Evolutionary conservation across 2,797 vertebrate species (phyloP).

Genomic region (Philypnodon macrostomus): DNA sequence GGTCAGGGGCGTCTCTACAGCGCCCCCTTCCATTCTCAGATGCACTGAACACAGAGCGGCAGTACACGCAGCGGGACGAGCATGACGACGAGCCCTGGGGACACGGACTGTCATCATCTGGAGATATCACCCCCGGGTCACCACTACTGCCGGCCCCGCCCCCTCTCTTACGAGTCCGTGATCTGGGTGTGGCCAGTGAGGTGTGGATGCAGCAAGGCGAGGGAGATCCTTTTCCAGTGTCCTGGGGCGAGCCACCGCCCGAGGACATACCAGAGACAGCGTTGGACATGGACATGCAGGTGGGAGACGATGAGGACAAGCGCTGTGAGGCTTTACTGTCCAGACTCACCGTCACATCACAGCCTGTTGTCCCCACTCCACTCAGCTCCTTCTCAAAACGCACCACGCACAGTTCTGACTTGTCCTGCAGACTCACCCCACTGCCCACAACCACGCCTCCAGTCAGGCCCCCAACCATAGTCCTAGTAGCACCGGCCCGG

Average conservation of each 20-base stretch:
- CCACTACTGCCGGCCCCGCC: conserved; percentile 63
- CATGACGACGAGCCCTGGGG: conserved; percentile 78
- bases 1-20: conserved; percentile 90
- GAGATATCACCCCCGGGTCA: conserved; percentile 70
- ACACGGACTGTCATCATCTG: conserved; percentile 81
- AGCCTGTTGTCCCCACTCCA: conserved; percentile 71
- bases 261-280: conserved; percentile 73
- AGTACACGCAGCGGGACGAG: conserved; percentile 87
- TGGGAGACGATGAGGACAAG: conserved; percentile 74
- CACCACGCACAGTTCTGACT: conserved; percentile 82
- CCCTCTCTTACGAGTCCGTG: conserved; percentile 80
- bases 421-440: conserved; percentile 71
- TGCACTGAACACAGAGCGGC: conserved; percentile 87
- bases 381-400: conserved; percentile 86
- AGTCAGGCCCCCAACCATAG: conserved; percentile 78
- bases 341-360: conserved; percentile 75
- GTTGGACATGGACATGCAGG: conserved; percentile 72
- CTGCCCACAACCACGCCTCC: conserved; percentile 74
- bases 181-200: conserved; percentile 76
- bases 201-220: conserved; percentile 83
- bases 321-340: conserved; percentile 78
- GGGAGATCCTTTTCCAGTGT: conserved; percentile 77
- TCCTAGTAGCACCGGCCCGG: conserved; percentile 77
- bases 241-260: conserved; percentile 75
- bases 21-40: conserved; percentile 88